These are phyloP conservation scores for Bombus waltoni DNA, from an alignment of 1,140 invertebrate species.

Conservation along the genomic window DNA sequence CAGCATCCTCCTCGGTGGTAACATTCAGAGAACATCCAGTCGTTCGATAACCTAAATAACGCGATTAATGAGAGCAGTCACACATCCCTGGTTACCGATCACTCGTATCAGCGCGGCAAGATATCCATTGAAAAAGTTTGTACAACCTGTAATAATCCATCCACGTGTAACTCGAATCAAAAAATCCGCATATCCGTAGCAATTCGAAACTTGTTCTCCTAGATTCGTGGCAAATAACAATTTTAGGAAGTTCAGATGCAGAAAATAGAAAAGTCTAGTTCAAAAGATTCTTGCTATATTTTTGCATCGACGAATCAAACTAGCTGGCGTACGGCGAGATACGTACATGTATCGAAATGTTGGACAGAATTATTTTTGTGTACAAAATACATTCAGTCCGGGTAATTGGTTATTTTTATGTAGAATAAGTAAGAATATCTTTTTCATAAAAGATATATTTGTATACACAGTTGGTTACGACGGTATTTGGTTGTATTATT, in stretches of 20 bases:
- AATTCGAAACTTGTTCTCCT: not conserved
- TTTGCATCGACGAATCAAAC: too few relatives aligned
- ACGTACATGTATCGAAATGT: too few relatives aligned
- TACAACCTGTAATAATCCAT: not conserved
- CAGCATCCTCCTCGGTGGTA: not conserved
- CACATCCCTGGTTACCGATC: not conserved
- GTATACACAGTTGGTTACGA: too few relatives aligned
- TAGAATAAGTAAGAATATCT: too few relatives aligned
- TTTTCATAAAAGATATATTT: too few relatives aligned
- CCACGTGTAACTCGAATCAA: not conserved
- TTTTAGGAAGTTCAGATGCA: not conserved
- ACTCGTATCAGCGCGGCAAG: not conserved
- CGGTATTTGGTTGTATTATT: too few relatives aligned
- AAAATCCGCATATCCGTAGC: not conserved
- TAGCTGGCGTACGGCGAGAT: too few relatives aligned
- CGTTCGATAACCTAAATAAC: not conserved
- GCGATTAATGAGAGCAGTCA: not conserved
- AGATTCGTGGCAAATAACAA: not conserved
- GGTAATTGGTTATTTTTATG: too few relatives aligned
- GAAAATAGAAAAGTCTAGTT: too few relatives aligned
- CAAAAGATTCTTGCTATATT: too few relatives aligned
- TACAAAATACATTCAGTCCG: too few relatives aligned
- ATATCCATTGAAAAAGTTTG: not conserved
- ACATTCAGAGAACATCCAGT: not conserved
- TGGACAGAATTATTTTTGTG: too few relatives aligned